These are phyloP conservation scores for Morone chrysops DNA, from an alignment of 2,113 vertebrate species.

Conservation along the genomic window DNA sequence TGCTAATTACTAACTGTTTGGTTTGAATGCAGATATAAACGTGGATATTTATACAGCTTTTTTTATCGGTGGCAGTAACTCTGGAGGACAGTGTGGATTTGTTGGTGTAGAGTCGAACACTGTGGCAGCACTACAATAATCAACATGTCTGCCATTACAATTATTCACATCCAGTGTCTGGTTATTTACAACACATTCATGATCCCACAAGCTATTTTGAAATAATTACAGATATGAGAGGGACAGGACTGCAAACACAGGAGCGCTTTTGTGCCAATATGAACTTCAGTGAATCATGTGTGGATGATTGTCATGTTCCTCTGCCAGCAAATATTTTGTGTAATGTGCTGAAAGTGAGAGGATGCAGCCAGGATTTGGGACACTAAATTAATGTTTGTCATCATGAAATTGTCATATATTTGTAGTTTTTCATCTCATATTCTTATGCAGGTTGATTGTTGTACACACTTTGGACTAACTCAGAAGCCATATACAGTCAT, in stretches of 20 bases:
- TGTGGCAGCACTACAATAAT: not conserved
- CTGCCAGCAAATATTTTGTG: constrained; percentile 18
- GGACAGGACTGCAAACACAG: constrained; percentile 17
- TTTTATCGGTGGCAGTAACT: constrained; percentile 20
- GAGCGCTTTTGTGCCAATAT: constrained; percentile 3
- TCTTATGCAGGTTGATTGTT: constrained; percentile 10
- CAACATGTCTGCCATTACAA: constrained; percentile 2
- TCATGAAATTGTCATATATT: not conserved
- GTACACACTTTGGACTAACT: constrained; percentile 11
- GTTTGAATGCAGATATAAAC: not conserved
- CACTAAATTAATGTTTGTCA: not conserved
- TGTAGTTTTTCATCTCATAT: not conserved
- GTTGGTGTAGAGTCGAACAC: not conserved
- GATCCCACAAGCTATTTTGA: constrained; percentile 12
- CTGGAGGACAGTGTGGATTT: constrained; percentile 34
- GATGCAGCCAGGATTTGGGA: not conserved
- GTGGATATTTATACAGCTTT: constrained; percentile 2
- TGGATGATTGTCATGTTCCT: not conserved
- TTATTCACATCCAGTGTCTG: not conserved
- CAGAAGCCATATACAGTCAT: constrained; percentile 39
- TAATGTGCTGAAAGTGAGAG: not conserved
- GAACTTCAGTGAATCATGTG: constrained; percentile 3
- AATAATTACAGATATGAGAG: constrained; percentile 17
- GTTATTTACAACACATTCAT: constrained; percentile 16
- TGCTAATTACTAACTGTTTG: not conserved